Evolutionary conservation across 2,797 vertebrate genomes (phyloP).

Genomic region (Cuculus canorus): DNA sequence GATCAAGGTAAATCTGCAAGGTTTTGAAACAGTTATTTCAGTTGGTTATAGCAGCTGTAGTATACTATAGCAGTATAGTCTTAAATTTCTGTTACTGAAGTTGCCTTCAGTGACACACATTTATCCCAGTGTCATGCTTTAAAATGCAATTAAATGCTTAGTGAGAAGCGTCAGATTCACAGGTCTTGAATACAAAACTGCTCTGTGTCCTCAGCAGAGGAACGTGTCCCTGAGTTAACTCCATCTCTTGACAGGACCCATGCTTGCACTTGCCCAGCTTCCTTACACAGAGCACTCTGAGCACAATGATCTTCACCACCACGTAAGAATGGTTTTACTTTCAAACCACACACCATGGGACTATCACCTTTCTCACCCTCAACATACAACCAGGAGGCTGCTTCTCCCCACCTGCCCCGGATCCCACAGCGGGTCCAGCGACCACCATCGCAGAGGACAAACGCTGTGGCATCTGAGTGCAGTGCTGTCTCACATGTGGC

Average conservation of each 20-base stretch:
- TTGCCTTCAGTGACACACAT: background rate
- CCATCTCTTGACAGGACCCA: rapidly evolving
- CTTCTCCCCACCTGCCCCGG: background rate
- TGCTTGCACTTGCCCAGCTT: background rate
- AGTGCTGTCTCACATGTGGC: rapidly evolving
- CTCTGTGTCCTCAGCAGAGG: background rate
- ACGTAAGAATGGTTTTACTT: background rate
- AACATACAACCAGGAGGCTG: rapidly evolving
- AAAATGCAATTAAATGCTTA: background rate
- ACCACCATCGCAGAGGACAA: rapidly evolving
- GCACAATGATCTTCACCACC: background rate
- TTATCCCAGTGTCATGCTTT: background rate
- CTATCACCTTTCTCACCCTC: background rate
- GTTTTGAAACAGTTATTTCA: background rate
- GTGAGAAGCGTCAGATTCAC: background rate
- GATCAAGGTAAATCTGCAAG: background rate
- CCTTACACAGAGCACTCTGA: rapidly evolving
- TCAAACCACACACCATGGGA: background rate
- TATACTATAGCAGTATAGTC: too few species aligned
- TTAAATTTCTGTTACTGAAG: background rate
- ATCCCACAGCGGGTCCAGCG: rapidly evolving
- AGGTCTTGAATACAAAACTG: background rate
- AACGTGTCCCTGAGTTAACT: rapidly evolving
- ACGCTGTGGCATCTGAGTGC: rapidly evolving
- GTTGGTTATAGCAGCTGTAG: background rate